These are phyloP conservation scores for Sardina pilchardus DNA, from an alignment of 2,113 vertebrate genomes.

Conservation along the genomic window DNA sequence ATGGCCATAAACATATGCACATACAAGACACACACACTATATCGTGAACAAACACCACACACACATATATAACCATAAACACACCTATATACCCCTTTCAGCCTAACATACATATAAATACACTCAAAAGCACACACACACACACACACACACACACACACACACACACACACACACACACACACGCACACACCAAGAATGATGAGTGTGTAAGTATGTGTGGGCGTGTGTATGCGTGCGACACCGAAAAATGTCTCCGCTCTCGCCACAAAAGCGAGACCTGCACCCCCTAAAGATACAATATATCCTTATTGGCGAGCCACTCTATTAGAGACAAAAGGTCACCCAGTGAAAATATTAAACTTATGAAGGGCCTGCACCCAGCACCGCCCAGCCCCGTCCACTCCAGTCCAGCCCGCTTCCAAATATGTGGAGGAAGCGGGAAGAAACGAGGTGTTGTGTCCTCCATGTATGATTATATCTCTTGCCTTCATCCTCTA, in stretches of 20 bases:
- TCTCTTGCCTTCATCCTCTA: conserved; percentile 76
- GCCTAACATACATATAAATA: not conserved
- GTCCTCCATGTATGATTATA: conserved; percentile 81
- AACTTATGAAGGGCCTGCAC: conserved; percentile 73
- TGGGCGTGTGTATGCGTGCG: conserved; percentile 52
- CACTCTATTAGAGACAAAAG: conserved; percentile 84
- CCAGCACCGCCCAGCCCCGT: not conserved
- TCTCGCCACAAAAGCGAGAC: conserved; percentile 62
- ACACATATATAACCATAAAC: conserved; percentile 50
- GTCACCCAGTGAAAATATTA: conserved; percentile 80
- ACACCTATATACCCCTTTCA: not conserved
- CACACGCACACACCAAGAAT: conserved; percentile 37
- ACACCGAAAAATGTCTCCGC: conserved; percentile 54
- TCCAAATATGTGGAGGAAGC: conserved; percentile 78
- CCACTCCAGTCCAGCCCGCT: conserved; percentile 51
- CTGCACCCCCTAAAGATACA: conserved; percentile 78
- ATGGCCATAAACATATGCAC: conserved; percentile 37
- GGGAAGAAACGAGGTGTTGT: conserved; percentile 78
- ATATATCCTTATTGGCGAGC: conserved; percentile 77
- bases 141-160: conserved; percentile 23
- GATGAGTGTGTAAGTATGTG: conserved; percentile 32
- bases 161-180: conserved; percentile 40
- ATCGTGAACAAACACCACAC: not conserved
- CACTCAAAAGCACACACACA: not conserved
- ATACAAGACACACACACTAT: conserved; percentile 9